A percentile compares a stretch with the other conserved stretches of the same genome.
Evolutionary conservation across 2,113 vertebrate genomes (phyloP).

Genomic region (Malurus cyaneus): DNA sequence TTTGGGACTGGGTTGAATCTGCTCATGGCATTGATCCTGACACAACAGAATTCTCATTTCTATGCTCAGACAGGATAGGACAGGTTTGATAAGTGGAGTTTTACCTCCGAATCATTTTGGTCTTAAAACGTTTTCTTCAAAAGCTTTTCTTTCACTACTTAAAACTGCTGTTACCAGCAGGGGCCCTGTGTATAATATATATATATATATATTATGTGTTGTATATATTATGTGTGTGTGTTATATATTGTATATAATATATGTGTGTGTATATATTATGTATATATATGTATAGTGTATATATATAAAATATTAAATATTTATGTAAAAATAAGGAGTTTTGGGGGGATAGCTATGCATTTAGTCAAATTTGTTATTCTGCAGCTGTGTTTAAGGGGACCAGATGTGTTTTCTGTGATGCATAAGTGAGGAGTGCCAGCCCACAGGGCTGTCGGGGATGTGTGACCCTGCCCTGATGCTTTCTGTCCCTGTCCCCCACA

Average conservation of each 20-base stretch:
- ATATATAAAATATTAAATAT: not conserved
- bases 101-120: not conserved
- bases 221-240: no score
- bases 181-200: not conserved
- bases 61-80: accelerated
- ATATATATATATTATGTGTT: not conserved
- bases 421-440: accelerated
- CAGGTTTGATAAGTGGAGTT: not conserved
- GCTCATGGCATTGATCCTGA: accelerated
- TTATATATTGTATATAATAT: no score
- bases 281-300: no score
- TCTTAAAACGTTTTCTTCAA: not conserved
- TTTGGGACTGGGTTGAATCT: not conserved
- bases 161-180: not conserved
- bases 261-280: not conserved
- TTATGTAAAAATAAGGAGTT: no score
- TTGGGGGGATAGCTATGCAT: accelerated
- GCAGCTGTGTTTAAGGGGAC: accelerated
- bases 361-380: not conserved
- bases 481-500: constrained; percentile 1
- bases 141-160: not conserved
- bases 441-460: accelerated
- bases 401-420: accelerated
- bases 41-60: not conserved
- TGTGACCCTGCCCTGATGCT: not conserved